Conservation (phyloP, 2,888 invertebrate genomes). For the Oscheius myriophilus region DNA sequence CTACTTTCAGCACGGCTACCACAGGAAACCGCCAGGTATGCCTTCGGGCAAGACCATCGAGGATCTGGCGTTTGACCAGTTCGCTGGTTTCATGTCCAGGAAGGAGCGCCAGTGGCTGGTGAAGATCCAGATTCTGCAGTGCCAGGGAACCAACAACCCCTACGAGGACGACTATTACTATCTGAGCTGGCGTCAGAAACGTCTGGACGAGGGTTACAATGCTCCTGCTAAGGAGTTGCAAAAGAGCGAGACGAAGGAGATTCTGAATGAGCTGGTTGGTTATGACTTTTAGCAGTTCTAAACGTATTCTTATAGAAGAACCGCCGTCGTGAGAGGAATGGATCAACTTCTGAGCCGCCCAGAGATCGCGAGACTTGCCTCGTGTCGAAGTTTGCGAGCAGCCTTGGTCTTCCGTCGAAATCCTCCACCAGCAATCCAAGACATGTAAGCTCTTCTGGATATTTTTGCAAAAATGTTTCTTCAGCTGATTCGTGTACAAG, state of each 20-base stretch:
- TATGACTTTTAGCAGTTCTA: no score
- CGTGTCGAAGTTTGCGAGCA: slow-evolving; percentile 39
- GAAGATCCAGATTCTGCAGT: slow-evolving; percentile 90
- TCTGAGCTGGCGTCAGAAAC: slow-evolving; percentile 73
- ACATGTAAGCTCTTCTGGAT: slow-evolving; percentile 46
- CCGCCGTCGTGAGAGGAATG: slow-evolving; percentile 12
- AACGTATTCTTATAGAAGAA: no score
- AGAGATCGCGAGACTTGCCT: slow-evolving; percentile 13
- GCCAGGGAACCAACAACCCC: slow-evolving; percentile 89
- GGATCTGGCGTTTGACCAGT: slow-evolving; percentile 67
- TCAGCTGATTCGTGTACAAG: slow-evolving; percentile 53
- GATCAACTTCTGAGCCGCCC: slow-evolving; percentile 10
- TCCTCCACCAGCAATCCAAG: slow-evolving; percentile 55
- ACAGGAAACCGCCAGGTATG: slow-evolving; percentile 46
- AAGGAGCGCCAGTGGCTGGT: slow-evolving; percentile 95
- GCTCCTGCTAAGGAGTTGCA: slow-evolving; percentile 14
- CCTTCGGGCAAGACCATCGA: slow-evolving; percentile 63
- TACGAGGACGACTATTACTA: slow-evolving; percentile 97
- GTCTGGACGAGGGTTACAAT: slow-evolving; percentile 41
- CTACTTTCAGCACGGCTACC: slow-evolving; percentile 10
- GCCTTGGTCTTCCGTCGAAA: slow-evolving; percentile 46
- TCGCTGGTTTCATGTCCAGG: slow-evolving; percentile 85
- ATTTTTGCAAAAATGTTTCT: slow-evolving; percentile 4
- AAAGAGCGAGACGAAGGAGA: slow-evolving; percentile 27
- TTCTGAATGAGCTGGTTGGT: slow-evolving; percentile 1